A percentile compares a stretch with the other conserved stretches of the same genome.
phyloP scores from a whole-genome alignment of 1,140 invertebrate genomes.

The Macrobrachium nipponense region DNA sequence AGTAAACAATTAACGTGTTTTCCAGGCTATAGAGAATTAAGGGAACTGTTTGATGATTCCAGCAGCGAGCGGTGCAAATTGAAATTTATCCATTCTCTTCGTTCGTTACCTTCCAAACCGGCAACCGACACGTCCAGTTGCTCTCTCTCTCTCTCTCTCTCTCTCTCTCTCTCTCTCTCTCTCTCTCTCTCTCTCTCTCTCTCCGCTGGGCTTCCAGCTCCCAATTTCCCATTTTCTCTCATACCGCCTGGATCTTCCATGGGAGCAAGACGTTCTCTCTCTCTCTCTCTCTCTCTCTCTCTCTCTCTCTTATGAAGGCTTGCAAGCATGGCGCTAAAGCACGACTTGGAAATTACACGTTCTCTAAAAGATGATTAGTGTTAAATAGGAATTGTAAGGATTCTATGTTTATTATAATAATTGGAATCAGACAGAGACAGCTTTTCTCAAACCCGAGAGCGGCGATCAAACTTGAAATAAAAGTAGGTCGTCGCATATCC shows the following conservation, averaged over 20 bases:
- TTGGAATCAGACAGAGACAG: not conserved
- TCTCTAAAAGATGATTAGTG: too few relatives aligned
- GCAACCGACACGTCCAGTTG: slow-evolving; percentile 20
- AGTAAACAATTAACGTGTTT: slow-evolving; percentile 30
- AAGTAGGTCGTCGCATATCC: too few relatives aligned
- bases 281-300: not conserved
- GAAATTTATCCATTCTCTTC: slow-evolving; percentile 35
- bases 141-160: too few relatives aligned
- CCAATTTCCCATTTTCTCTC: slow-evolving; percentile 49
- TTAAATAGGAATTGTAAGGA: not conserved
- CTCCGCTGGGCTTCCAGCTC: slow-evolving; percentile 25
- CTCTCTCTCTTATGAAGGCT: not conserved
- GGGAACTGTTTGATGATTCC: not conserved
- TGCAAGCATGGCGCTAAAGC: not conserved
- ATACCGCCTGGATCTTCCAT: slow-evolving; percentile 36
- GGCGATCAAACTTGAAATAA: too few relatives aligned
- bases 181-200: not conserved
- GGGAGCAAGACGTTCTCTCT: slow-evolving; percentile 6
- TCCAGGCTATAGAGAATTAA: slow-evolving; percentile 29
- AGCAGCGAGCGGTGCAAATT: not conserved
- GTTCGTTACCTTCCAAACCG: slow-evolving; percentile 31
- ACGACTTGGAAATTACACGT: not conserved
- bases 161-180: too few relatives aligned
- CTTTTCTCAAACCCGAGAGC: not conserved
- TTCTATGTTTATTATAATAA: not conserved